Percentiles rank a stretch among this genome's conserved stretches.
Conservation (phyloP, 2,797 vertebrate genomes). For the Enteromius viviparus region DNA sequence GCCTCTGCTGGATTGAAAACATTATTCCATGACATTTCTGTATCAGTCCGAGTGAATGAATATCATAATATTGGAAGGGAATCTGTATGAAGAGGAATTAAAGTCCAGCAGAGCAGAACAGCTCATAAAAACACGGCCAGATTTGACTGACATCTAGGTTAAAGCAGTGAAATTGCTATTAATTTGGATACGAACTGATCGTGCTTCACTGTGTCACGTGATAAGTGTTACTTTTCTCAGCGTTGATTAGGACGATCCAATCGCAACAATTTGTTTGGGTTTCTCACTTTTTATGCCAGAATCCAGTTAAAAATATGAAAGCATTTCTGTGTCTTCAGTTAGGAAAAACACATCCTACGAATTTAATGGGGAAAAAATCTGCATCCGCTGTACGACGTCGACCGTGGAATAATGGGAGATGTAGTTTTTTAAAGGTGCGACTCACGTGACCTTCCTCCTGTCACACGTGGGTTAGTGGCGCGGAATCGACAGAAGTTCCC, state of each 20-base stretch:
- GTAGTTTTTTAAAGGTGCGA: neutral
- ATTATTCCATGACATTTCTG: constrained; percentile 49
- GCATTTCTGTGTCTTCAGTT: no score
- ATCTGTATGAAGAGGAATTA: neutral
- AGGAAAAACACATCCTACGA: neutral
- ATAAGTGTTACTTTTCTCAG: neutral
- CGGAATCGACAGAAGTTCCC: constrained; percentile 60
- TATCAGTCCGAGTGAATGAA: constrained; percentile 2
- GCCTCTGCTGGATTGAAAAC: constrained; percentile 13
- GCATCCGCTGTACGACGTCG: neutral
- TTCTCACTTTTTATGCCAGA: neutral
- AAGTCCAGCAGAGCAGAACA: neutral
- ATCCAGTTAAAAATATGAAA: neutral
- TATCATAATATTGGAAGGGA: neutral
- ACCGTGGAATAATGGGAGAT: neutral
- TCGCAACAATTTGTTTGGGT: accelerated
- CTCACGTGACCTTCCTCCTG: constrained; percentile 59
- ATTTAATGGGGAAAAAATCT: neutral
- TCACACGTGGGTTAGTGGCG: constrained; percentile 77
- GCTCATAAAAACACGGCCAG: neutral
- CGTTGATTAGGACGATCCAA: neutral
- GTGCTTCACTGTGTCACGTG: neutral
- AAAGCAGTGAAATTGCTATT: no score
- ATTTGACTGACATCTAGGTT: neutral
- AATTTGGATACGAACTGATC: neutral